Percentiles rank a stretch among this genome's conserved stretches.
These are phyloP conservation scores for Atethmia centrago DNA, from an alignment of 2,888 invertebrate genomes.

Conservation along the genomic window DNA sequence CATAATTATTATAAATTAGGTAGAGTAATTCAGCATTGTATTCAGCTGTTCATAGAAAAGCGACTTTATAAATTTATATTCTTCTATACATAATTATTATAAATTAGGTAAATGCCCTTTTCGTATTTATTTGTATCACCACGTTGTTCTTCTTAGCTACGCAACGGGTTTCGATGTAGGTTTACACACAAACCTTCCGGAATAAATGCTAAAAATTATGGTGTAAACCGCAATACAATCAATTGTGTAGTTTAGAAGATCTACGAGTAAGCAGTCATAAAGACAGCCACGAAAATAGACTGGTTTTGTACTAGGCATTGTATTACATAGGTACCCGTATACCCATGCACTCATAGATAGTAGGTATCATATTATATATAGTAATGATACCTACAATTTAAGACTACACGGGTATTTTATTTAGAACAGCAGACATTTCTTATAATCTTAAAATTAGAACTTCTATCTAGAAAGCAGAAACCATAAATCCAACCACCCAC, in stretches of 20 bases:
- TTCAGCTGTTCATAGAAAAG: too few species aligned
- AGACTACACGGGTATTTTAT: not conserved
- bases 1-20: too few species aligned
- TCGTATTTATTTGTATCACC: too few species aligned
- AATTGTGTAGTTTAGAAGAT: not conserved
- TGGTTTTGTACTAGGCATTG: not conserved
- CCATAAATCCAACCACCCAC: not conserved
- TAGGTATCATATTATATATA: too few species aligned
- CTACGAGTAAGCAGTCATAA: not conserved
- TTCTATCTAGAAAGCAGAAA: not conserved
- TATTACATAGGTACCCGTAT: too few species aligned
- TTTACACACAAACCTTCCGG: not conserved
- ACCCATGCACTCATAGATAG: too few species aligned
- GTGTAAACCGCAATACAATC: not conserved
- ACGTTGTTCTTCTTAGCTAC: not conserved
- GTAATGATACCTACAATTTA: not conserved
- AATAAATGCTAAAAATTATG: not conserved
- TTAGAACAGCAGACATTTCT: not conserved
- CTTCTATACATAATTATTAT: too few species aligned
- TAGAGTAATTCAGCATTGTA: conserved; percentile 24
- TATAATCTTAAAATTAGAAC: not conserved
- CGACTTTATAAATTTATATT: too few species aligned
- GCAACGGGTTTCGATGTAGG: not conserved
- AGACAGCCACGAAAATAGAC: not conserved
- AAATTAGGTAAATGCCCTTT: too few species aligned